Evolutionary conservation across 2,888 invertebrate genomes (phyloP), one percentile per base, ranked within the genome.

Genomic region (Kryphioiulus occultus): DNA sequence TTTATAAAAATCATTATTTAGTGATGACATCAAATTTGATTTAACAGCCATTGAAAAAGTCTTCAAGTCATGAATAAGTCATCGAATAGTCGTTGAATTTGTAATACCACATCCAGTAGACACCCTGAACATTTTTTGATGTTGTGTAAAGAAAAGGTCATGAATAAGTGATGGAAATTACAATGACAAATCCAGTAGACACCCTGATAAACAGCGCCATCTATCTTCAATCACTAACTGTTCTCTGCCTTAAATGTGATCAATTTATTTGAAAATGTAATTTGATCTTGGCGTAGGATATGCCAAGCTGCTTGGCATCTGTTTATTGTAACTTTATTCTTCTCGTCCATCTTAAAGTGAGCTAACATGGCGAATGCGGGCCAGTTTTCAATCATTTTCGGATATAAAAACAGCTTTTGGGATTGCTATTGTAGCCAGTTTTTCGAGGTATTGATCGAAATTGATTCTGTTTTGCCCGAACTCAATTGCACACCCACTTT

Each of bases 341-440:
- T 26, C 68, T 68, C 68, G n/a, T 68, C 68, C 22, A 68, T 26
- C 68, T 68, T 9, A n/a, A 26, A 68, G 26, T 19, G 7, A 22
- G 22, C 3, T 68, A 53, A 53, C 53, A 53, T 1, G n/a, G 68
- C 68, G 5, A 26, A 26, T 26, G 7, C 19, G 0, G 5, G 68
- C 68, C n/a, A n/a, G 26, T 68, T 68, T 68, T 68, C 26, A 68
- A 68, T 68, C 68, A 68, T 68, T 68, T 68, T 68, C 53, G 68
- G 12, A 68, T 26, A 68, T 26, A 26, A 68, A 68, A 68, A 26
- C 26, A 68, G 68, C 26, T 68, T 19, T 68, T 4, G 68, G 68
- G 26, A n/a, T 68, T 68, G 5, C 10, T 12, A 22, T 68, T n/a
- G 53, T 44, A 9, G 44, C 44, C 44, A 10, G 26, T 68, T 68